Percentiles rank a stretch among this genome's conserved stretches.
These are phyloP conservation scores for Nyctibius bracteatus DNA, from an alignment of 2,113 vertebrate species.

Conservation along the genomic window DNA sequence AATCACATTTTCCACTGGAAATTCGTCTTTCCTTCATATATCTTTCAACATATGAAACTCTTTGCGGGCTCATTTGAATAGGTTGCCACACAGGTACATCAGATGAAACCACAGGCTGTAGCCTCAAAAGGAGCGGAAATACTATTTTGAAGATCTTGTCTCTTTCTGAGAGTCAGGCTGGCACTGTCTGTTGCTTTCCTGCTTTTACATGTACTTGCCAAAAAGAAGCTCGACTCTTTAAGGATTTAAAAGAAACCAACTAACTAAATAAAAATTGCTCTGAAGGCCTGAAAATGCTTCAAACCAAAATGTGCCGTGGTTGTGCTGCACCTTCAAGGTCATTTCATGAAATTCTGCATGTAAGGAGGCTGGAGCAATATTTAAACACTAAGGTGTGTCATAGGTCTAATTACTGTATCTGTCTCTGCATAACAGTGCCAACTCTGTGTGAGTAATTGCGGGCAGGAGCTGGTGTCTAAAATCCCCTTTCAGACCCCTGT, in stretches of 20 bases:
- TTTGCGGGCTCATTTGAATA: constrained; percentile 36
- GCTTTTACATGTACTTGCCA: not conserved
- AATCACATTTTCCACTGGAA: constrained; percentile 69
- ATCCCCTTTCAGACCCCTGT: constrained; percentile 5
- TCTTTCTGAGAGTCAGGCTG: constrained; percentile 9
- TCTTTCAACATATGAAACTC: not conserved
- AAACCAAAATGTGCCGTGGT: fast-evolving
- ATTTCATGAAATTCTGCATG: not conserved
- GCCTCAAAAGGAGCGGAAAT: constrained; percentile 51
- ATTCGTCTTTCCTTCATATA: constrained; percentile 22
- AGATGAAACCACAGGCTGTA: constrained; percentile 52
- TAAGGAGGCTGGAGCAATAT: not conserved
- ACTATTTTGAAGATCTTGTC: constrained; percentile 44
- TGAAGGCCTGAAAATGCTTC: not conserved
- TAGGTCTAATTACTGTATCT: not conserved
- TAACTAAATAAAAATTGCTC: not conserved
- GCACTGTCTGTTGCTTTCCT: constrained; percentile 11
- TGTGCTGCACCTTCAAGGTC: not conserved
- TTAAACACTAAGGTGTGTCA: not conserved
- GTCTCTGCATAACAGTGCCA: not conserved
- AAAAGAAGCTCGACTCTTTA: not conserved
- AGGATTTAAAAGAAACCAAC: not conserved
- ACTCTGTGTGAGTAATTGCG: constrained; percentile 21
- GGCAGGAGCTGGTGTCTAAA: constrained; percentile 12
- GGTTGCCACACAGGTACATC: constrained; percentile 52